These are phyloP conservation scores for Tonatia bakeri DNA, from an alignment of 2,113 vertebrate species.

Conservation along the genomic window DNA sequence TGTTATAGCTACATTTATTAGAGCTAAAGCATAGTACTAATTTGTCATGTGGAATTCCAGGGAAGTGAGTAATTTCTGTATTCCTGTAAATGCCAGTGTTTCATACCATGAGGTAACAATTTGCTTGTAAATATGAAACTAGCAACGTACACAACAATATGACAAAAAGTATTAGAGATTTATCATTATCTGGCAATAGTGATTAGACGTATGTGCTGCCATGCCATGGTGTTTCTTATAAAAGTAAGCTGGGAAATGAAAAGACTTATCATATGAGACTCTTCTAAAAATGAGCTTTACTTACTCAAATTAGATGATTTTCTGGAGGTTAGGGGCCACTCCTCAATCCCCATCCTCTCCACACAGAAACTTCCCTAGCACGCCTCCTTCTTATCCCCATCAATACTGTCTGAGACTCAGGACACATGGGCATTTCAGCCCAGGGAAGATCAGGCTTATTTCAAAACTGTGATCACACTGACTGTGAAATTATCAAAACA, in stretches of 20 bases:
- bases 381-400: neutral
- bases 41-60: constrained; percentile 83
- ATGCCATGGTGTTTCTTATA: constrained; percentile 63
- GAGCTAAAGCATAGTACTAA: constrained; percentile 74
- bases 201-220: constrained; percentile 65
- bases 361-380: neutral
- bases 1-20: constrained; percentile 80
- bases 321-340: neutral
- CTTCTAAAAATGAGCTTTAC: constrained; percentile 32
- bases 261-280: constrained; percentile 62
- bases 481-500: constrained; percentile 12
- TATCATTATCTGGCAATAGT: constrained; percentile 71
- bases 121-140: constrained; percentile 78
- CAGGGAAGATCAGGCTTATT: constrained; percentile 3
- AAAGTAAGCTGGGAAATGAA: constrained; percentile 55
- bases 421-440: constrained; percentile 8
- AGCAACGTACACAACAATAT: constrained; percentile 63
- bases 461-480: constrained; percentile 9
- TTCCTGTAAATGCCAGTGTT: constrained; percentile 77
- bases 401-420: neutral
- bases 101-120: constrained; percentile 76
- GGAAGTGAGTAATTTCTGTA: constrained; percentile 80
- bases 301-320: constrained; percentile 42
- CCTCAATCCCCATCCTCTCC: neutral
- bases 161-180: constrained; percentile 73